Base-by-base conservation (phyloP, 1,140 invertebrate species). In the Rhopalosiphum padi region DNA sequence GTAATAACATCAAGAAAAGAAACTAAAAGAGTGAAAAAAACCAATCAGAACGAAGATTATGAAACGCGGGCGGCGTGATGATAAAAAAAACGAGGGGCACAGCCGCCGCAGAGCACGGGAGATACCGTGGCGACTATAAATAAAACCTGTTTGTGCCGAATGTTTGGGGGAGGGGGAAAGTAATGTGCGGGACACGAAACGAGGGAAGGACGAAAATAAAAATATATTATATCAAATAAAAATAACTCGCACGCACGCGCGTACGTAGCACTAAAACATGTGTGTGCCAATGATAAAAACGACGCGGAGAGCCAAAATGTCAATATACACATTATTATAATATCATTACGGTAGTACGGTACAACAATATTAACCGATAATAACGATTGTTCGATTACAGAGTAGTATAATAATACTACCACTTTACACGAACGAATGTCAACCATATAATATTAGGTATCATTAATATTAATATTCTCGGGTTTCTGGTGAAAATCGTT, bases 61-160 rank as follows among this genome's bases (percentile, higher is more conserved):
- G 30, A 51, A 90, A 90, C 22, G 43, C 85, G 87, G n/a, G 48
- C 89, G 2, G 37, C 30, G 43, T 22, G 30, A 48, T 87, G 85
- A 53, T 48, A 43, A 90, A 43, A 68, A 90, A 90, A 43, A 60
- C 23, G 55, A n/a, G 37, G 91, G 51, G 35, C 48, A 77, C n/a
- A 77, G 30, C 15, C 60, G 30, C 30, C 60, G 30, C 9, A 11
- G 30, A 68, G 30, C 30, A 68, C 60, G 30, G 15, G 60, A n/a
- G 68, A 55, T 53, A 55, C 35, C 48, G 82, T 35, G 91, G 48
- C 91, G 82, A 55, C 91, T 93, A 93, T 86, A 93, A 93, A 93
- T 93, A 93, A 93, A 93, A 93, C 91, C 91, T 86, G 91, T 93
- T 93, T 93, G 35, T n/a, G 23, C 23, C 37, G 77, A 85, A 37